Evolutionary conservation across 2,113 vertebrate species (phyloP).

Genomic region (Ptychochromis oligacanthus): DNA sequence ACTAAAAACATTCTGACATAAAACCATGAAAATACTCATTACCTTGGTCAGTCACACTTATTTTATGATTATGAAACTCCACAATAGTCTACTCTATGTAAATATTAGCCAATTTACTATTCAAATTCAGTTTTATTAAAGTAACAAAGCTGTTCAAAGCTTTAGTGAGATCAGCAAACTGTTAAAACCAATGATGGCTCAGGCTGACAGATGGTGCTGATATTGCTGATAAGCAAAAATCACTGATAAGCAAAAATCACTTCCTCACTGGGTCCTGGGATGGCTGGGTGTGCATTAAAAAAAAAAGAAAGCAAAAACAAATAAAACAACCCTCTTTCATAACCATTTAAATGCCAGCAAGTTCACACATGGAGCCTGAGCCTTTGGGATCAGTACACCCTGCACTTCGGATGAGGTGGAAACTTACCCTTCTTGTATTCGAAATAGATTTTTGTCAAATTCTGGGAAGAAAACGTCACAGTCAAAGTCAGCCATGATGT

Average conservation of each 20-base stretch:
- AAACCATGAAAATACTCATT: neutral
- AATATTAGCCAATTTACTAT: neutral
- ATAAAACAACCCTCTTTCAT: neutral
- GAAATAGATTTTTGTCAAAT: conserved; percentile 75
- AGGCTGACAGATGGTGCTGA: conserved; percentile 6
- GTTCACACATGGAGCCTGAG: neutral
- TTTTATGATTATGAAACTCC: neutral
- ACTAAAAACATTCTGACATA: neutral
- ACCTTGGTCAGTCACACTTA: neutral
- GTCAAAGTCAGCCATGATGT: conserved; percentile 82
- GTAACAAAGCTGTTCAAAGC: neutral
- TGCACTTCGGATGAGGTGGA: neutral
- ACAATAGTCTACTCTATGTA: accelerated
- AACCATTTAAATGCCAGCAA: neutral
- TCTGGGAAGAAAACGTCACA: conserved; percentile 84
- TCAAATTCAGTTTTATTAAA: neutral
- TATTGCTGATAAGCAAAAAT: conserved; percentile 5
- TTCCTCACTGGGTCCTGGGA: neutral
- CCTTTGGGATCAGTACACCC: neutral
- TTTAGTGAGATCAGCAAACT: neutral
- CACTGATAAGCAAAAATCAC: neutral
- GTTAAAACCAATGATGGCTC: neutral
- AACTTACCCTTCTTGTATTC: conserved; percentile 74
- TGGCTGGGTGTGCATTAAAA: neutral
- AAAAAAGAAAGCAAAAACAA: neutral